Percentiles rank a stretch among this genome's conserved stretches.
phyloP scores from a whole-genome alignment of 2,888 invertebrate species.

The Aleiodes leptofemur region DNA sequence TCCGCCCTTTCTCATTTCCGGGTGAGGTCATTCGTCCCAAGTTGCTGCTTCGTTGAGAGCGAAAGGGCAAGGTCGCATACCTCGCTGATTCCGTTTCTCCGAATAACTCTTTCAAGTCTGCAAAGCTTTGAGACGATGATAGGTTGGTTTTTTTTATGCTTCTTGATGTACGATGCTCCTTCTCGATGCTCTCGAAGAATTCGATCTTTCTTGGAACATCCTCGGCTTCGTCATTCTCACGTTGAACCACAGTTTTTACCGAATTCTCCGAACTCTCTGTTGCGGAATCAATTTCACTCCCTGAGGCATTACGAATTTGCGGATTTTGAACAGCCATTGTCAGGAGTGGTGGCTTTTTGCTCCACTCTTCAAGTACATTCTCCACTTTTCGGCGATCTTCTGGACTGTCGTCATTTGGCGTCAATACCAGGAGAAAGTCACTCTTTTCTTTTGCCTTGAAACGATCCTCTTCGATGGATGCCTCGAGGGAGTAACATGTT shows the following conservation, averaged over 20 bases:
- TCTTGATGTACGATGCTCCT: constrained; percentile 4
- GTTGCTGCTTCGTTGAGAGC: constrained; percentile 26
- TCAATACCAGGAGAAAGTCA: constrained; percentile 75
- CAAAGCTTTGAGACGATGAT: constrained; percentile 82
- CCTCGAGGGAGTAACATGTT: constrained; percentile 76
- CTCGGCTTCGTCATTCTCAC: constrained; percentile 77
- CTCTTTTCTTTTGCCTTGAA: constrained; percentile 64
- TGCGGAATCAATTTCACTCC: constrained; percentile 83
- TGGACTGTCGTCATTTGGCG: constrained; percentile 68
- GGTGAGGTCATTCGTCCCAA: constrained; percentile 64
- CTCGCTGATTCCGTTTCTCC: constrained; percentile 83
- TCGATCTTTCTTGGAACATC: constrained; percentile 85
- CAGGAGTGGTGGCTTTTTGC: constrained; percentile 70
- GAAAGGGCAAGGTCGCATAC: constrained; percentile 77
- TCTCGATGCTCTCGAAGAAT: constrained; percentile 85
- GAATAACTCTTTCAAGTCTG: constrained; percentile 88
- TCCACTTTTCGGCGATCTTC: constrained; percentile 69
- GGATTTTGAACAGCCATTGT: constrained; percentile 60
- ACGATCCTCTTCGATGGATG: constrained; percentile 72
- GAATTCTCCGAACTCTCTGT: constrained; percentile 82
- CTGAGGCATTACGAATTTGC: constrained; percentile 74
- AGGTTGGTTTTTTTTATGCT: constrained; percentile 65
- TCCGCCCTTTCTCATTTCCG: constrained; percentile 68
- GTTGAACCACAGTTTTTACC: constrained; percentile 82
- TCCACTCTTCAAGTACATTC: constrained; percentile 75